Evolutionary conservation across 2,797 vertebrate species (phyloP), one percentile per base, ranked within the genome.

Genomic region (Liasis olivaceus): DNA sequence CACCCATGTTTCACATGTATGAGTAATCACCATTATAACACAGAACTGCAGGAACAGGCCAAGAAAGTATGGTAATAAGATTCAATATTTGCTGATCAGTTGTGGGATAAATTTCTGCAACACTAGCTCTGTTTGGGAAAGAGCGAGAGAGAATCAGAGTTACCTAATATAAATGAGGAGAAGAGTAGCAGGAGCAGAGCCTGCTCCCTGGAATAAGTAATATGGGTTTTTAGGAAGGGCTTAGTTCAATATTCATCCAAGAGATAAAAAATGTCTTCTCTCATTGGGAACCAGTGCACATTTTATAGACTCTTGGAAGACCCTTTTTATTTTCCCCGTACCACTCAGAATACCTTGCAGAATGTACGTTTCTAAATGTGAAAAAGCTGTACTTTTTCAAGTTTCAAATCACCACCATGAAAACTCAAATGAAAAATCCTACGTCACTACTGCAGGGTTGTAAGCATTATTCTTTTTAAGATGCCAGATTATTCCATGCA

Each of bases 161-260:
- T 89, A 56, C 28, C 14, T 91, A 58, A 42, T 62, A 0, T 0
- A 0, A 63, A 0, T 0, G 90, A 6, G 91, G 28, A 31, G 54
- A 56, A 91, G 59, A 42, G 92, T 92, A 91, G 5, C 89, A 91
- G 90, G 60, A 88, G 84, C 72, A 0, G 2, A 87, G 8, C 5
- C 94, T 63, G 88, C 2, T 51, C 63, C 94, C 94, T 86, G 85
- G 9, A 0, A 88, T 86, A 94, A 64, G 85, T 90, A 56, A 85
- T 92, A 81, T 69, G 91, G 86, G 64, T 95, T 14, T 88, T 77
- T 62, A 6, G 24, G 89, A 94, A 95, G 64, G 20, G 0, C 93
- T 96, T 96, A 95, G 96, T 97, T 93, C 95, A 97, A 95, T 94
- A 97, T 96, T 96, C 95, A 97, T 95, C 90, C 90, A 81, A 11